A percentile compares a stretch with the other conserved stretches of the same genome.
These are phyloP conservation scores for Pyxicephalus adspersus DNA, from an alignment of 2,113 vertebrate species.

Conservation along the genomic window DNA sequence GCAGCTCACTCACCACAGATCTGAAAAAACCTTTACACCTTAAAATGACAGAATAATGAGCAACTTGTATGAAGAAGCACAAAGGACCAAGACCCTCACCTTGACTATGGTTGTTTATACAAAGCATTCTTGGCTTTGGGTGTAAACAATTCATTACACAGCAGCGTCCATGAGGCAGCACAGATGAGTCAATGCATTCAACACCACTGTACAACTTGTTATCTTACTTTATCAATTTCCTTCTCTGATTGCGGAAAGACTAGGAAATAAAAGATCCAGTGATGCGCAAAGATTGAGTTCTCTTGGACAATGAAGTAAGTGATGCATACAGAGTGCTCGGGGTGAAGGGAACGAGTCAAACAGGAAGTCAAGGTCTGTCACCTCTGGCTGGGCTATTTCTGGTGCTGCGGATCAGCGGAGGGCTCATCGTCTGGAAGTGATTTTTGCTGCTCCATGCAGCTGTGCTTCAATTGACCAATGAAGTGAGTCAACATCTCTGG, in stretches of 20 bases:
- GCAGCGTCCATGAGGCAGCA: too few relatives aligned
- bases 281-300: conserved; percentile 9
- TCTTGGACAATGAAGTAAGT: not conserved
- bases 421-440: conserved; percentile 15
- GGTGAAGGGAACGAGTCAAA: not conserved
- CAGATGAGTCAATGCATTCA: too few relatives aligned
- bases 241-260: not conserved
- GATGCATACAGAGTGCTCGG: not conserved
- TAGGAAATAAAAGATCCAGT: not conserved
- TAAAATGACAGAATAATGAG: too few relatives aligned
- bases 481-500: conserved; percentile 46
- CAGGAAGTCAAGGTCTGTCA: conserved; percentile 7
- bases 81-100: too few relatives aligned
- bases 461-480: conserved; percentile 25
- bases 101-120: too few relatives aligned
- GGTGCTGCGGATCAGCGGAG: conserved; percentile 6
- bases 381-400: conserved; percentile 12
- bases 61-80: too few relatives aligned
- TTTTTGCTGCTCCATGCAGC: conserved; percentile 16
- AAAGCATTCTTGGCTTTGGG: too few relatives aligned
- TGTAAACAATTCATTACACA: too few relatives aligned
- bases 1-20: too few relatives aligned
- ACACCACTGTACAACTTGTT: not conserved
- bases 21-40: too few relatives aligned
- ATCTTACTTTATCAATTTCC: not conserved